Conservation (phyloP, 2,888 invertebrate species). For the Mesorhabditis belari region DNA sequence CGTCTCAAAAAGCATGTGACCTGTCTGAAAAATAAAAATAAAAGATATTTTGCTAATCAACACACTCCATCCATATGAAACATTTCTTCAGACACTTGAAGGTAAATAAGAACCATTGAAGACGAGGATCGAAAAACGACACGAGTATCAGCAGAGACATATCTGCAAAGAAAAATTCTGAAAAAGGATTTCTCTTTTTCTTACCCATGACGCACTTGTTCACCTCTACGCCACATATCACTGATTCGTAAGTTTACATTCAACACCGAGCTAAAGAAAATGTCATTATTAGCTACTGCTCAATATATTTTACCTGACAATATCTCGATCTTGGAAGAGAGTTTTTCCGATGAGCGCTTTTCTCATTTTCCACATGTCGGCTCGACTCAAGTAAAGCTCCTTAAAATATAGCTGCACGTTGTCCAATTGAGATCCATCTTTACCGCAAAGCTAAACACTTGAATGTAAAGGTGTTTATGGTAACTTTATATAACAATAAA, state of each 20-base stretch:
- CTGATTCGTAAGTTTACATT: background rate
- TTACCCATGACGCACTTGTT: conserved; percentile 65
- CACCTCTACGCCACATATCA: conserved; percentile 25
- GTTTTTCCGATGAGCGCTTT: conserved; percentile 78
- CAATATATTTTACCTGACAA: background rate
- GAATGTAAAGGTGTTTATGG: no score
- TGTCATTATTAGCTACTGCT: background rate
- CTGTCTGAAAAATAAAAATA: conserved; percentile 74
- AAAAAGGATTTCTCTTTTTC: conserved; percentile 74
- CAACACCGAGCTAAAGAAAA: background rate
- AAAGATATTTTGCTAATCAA: background rate
- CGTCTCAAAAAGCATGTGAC: conserved; percentile 91
- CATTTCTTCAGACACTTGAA: conserved; percentile 82
- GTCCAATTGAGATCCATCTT: conserved; percentile 62
- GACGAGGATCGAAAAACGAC: conserved; percentile 78
- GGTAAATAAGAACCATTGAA: conserved; percentile 72
- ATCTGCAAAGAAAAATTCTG: background rate
- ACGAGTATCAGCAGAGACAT: conserved; percentile 64
- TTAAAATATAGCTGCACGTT: conserved; percentile 93
- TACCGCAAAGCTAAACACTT: background rate
- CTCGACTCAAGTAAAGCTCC: conserved; percentile 92
- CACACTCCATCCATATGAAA: conserved; percentile 84
- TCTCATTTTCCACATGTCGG: conserved; percentile 96
- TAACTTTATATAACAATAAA: background rate
- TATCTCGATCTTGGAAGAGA: conserved; percentile 63